A percentile compares a stretch with the other conserved stretches of the same genome.
phyloP scores from a whole-genome alignment of 2,113 vertebrate genomes.

The Ellobius talpinus region DNA sequence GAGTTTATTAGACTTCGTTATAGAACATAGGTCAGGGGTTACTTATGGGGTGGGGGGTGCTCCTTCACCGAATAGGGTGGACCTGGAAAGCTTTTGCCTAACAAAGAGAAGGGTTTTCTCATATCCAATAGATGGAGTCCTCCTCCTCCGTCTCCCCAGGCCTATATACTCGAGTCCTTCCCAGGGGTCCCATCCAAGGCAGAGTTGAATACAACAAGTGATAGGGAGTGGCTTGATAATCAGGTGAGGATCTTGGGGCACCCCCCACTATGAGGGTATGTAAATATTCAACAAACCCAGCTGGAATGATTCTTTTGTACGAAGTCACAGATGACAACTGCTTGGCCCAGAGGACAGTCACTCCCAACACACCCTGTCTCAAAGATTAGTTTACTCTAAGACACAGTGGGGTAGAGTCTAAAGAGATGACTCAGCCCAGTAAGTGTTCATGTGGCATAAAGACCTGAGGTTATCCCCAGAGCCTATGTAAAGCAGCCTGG shows the following conservation, averaged over 20 bases:
- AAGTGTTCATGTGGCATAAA: not conserved
- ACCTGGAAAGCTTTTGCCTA: not conserved
- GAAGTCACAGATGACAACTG: not conserved
- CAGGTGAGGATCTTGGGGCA: not conserved
- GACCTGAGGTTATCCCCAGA: not conserved
- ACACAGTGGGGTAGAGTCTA: not conserved
- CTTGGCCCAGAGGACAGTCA: not conserved
- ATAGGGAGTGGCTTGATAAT: not conserved
- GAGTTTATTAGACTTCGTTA: too few relatives aligned
- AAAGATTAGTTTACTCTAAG: not conserved
- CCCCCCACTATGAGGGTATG: too few relatives aligned
- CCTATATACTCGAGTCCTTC: not conserved
- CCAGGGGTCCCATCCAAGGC: not conserved
- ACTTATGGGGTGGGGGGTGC: fast-evolving
- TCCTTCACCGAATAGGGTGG: not conserved
- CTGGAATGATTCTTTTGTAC: not conserved
- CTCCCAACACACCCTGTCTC: not conserved
- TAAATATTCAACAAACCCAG: not conserved
- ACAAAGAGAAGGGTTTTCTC: not conserved
- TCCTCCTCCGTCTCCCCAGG: not conserved
- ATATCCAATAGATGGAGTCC: not conserved
- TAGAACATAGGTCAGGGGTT: not conserved
- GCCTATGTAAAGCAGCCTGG: not conserved
- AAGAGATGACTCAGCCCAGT: not conserved
- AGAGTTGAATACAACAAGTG: not conserved